Conservation (phyloP, 2,797 vertebrate species). For the Tiaroga cobitis region DNA sequence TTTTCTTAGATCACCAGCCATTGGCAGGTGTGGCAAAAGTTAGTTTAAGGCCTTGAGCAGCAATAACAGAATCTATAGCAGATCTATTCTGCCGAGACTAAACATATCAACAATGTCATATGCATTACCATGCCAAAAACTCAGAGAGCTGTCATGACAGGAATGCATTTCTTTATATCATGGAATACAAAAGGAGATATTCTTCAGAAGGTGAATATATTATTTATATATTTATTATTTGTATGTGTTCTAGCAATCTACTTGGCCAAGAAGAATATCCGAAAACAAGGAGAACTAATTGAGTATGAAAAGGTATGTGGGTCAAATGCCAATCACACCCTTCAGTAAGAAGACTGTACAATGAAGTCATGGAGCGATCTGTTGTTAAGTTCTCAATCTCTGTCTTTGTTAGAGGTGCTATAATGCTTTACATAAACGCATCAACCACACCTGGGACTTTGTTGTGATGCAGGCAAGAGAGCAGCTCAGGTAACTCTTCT, state of each 20-base stretch:
- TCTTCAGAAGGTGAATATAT: neutral
- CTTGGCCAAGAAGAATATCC: slow-evolving; percentile 94
- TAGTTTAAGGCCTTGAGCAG: too few relatives aligned
- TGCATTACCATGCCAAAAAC: neutral
- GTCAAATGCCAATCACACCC: neutral
- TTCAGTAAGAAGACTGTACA: neutral
- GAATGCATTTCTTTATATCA: neutral
- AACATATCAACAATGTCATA: neutral
- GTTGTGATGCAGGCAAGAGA: slow-evolving; percentile 96
- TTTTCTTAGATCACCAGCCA: too few relatives aligned
- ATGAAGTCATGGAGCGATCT: neutral
- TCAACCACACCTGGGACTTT: slow-evolving; percentile 95
- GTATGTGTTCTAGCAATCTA: slow-evolving; percentile 83
- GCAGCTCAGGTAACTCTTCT: slow-evolving; percentile 85
- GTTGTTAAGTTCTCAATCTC: neutral
- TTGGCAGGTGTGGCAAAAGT: too few relatives aligned
- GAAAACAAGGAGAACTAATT: slow-evolving; percentile 88
- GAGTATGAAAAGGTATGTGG: slow-evolving; percentile 90
- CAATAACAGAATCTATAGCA: too few relatives aligned
- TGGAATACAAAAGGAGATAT: neutral
- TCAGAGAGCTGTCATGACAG: neutral
- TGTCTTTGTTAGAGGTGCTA: slow-evolving; percentile 83
- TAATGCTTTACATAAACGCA: slow-evolving; percentile 87
- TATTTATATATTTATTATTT: neutral
- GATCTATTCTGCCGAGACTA: neutral